Evolutionary conservation across 2,797 vertebrate species (phyloP).

Genomic region (Molossus molossus): DNA sequence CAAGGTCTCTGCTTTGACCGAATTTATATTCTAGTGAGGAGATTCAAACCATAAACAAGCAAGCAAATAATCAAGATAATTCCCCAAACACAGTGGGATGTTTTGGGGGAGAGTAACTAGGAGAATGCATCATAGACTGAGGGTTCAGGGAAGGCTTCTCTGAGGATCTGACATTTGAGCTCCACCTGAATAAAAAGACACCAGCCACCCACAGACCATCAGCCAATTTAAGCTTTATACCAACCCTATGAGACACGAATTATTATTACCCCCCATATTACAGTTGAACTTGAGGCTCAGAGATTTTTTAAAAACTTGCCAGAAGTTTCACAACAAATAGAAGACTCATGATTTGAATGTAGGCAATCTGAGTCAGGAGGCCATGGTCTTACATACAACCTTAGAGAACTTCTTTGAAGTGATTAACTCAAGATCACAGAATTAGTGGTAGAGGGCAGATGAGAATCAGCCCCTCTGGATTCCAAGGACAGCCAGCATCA

Average conservation of each 20-base stretch:
- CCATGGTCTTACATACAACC: not conserved
- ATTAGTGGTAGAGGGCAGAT: not conserved
- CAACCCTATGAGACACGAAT: not conserved
- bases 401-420: not conserved
- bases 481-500: not conserved
- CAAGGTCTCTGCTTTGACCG: not conserved
- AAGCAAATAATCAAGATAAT: not conserved
- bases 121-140: accelerated
- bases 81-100: not conserved
- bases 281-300: not conserved
- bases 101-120: not conserved
- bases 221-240: not conserved
- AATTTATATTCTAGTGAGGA: not conserved
- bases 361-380: not conserved
- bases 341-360: not conserved
- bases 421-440: not conserved
- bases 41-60: not conserved
- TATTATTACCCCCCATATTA: not conserved
- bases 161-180: not conserved
- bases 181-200: not conserved
- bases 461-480: not conserved
- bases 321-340: not conserved
- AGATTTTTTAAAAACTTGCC: not conserved
- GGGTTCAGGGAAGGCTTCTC: not conserved
- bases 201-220: not conserved